Evolutionary conservation across 2,888 invertebrate species (phyloP).

Genomic region (Notodonta dromedarius): DNA sequence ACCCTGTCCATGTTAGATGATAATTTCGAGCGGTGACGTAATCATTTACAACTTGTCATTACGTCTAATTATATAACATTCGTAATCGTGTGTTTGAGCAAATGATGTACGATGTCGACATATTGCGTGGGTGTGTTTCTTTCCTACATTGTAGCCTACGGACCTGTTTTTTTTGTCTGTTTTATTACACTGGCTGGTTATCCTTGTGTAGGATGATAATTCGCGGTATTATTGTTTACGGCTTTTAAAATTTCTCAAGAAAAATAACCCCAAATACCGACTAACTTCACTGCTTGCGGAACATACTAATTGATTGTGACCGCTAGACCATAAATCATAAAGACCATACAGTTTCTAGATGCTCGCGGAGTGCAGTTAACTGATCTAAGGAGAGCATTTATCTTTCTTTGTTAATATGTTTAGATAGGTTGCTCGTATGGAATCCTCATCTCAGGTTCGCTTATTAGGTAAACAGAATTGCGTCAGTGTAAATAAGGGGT

Average conservation of each 20-base stretch:
- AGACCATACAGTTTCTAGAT: no score
- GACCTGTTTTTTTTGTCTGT: neutral
- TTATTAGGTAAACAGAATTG: no score
- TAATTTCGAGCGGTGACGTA: neutral
- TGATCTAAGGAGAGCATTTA: no score
- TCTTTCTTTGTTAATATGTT: no score
- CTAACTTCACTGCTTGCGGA: no score
- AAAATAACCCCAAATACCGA: neutral
- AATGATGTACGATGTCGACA: neutral
- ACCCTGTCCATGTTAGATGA: neutral
- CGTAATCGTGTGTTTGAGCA: neutral
- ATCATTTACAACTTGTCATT: neutral
- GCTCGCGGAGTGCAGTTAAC: no score
- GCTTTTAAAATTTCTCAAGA: neutral
- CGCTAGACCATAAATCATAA: no score
- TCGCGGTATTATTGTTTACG: neutral
- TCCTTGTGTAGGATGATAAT: constrained; percentile 4
- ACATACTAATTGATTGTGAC: no score
- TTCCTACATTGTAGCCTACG: neutral
- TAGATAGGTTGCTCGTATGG: no score
- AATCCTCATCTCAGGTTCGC: no score
- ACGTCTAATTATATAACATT: neutral
- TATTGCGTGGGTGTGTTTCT: neutral
- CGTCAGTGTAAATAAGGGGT: no score
- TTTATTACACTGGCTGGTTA: neutral